A percentile compares a stretch with the other conserved stretches of the same genome.
Evolutionary conservation across 2,797 vertebrate species (phyloP).

Genomic region (Anguilla anguilla): DNA sequence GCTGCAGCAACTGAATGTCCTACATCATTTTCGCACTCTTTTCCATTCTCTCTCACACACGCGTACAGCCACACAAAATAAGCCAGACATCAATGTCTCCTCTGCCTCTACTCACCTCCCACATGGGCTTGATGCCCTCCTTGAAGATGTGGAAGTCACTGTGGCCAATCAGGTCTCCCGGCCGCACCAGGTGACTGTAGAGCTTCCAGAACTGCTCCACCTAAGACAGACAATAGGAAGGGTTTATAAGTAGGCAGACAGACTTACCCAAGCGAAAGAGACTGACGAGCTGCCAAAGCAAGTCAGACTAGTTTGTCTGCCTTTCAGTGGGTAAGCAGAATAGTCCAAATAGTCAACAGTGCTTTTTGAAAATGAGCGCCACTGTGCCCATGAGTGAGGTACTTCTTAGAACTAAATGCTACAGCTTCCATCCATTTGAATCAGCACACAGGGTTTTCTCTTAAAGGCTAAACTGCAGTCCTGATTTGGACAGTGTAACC

Average conservation of each 20-base stretch:
- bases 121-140: conserved; percentile 77
- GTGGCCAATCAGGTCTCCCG: conserved; percentile 70
- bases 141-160: conserved; percentile 75
- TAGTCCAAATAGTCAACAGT: neutral
- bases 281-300: neutral
- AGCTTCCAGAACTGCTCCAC: conserved; percentile 77
- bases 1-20: neutral
- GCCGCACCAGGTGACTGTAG: conserved; percentile 71
- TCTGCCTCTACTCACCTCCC: conserved; percentile 63
- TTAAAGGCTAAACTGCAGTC: too few relatives aligned
- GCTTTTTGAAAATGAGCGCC: neutral
- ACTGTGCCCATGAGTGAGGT: neutral
- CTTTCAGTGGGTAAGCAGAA: neutral
- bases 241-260: neutral
- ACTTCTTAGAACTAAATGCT: neutral
- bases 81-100: neutral
- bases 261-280: neutral
- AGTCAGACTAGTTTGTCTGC: neutral
- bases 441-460: neutral
- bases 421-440: neutral
- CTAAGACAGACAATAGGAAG: conserved; percentile 42
- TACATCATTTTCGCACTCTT: neutral
- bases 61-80: conserved; percentile 21
- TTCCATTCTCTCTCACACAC: neutral
- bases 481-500: too few relatives aligned